Conservation (phyloP, 2,888 invertebrate genomes). For the Machimus rusticus region DNA sequence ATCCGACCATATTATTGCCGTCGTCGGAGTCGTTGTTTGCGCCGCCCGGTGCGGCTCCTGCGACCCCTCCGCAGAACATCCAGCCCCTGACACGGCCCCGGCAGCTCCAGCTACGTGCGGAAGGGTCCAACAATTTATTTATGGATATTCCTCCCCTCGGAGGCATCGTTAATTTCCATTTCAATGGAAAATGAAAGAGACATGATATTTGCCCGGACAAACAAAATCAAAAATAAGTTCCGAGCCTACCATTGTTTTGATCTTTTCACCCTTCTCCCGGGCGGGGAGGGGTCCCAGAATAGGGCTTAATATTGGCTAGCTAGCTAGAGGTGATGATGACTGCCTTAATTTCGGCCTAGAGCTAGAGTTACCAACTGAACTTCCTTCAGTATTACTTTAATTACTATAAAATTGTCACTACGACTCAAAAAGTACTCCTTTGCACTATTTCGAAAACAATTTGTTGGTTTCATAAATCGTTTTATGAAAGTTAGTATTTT, state of each 20-base stretch:
- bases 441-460: too few relatives aligned
- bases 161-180: conserved; percentile 7
- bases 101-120: not conserved
- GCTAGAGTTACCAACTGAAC: not conserved
- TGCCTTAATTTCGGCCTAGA: not conserved
- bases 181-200: conserved; percentile 13
- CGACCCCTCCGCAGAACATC: not conserved
- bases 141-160: not conserved
- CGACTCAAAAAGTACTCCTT: too few relatives aligned
- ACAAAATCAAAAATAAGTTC: conserved; percentile 24
- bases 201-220: conserved; percentile 21
- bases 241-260: conserved; percentile 2
- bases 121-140: not conserved
- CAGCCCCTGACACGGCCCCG: not conserved
- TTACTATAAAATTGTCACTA: too few relatives aligned
- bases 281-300: not conserved
- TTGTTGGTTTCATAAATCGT: too few relatives aligned
- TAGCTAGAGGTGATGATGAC: not conserved
- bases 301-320: not conserved
- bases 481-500: too few relatives aligned
- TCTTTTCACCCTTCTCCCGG: not conserved
- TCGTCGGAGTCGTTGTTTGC: not conserved
- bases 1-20: conserved; percentile 2
- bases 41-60: not conserved
- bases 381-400: too few relatives aligned